phyloP scores from a whole-genome alignment of 2,888 invertebrate genomes.

The Gryllus longicercus region DNA sequence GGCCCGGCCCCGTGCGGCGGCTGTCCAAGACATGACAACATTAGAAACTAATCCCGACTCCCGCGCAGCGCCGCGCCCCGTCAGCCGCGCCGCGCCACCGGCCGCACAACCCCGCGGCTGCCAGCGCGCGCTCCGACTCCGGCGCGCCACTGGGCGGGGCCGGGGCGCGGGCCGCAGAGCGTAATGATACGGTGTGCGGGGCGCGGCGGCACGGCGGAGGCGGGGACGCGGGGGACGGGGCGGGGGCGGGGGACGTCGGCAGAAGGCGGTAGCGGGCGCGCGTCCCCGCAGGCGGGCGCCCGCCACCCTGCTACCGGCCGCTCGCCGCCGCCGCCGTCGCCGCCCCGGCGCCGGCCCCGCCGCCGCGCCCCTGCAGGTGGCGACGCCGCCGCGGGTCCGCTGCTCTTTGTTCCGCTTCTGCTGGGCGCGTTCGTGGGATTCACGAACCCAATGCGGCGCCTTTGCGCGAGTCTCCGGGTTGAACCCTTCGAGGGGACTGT shows the following conservation, averaged over 20 bases:
- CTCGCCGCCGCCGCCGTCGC: background rate
- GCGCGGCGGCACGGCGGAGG: background rate
- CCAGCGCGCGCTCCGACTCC: background rate
- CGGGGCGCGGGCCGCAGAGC: background rate
- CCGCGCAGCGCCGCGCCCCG: background rate
- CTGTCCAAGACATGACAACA: background rate
- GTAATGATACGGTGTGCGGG: background rate
- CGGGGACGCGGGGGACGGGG: background rate
- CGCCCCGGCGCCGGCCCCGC: background rate
- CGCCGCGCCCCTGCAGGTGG: background rate
- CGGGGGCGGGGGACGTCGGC: background rate
- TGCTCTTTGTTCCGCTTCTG: too few relatives aligned
- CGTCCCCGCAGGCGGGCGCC: background rate
- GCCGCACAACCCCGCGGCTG: too few relatives aligned
- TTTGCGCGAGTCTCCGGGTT: too few relatives aligned
- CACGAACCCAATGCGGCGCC: too few relatives aligned
- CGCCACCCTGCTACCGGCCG: conserved; percentile 1
- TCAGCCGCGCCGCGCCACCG: too few relatives aligned
- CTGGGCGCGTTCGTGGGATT: too few relatives aligned
- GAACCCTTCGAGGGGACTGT: too few relatives aligned
- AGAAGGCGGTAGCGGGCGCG: background rate
- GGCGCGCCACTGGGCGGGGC: background rate
- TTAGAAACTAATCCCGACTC: background rate
- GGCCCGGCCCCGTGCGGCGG: background rate
- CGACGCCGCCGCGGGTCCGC: too few relatives aligned